phyloP scores from a whole-genome alignment of 2,888 invertebrate genomes.

The Tubiluchus corallicola region DNA sequence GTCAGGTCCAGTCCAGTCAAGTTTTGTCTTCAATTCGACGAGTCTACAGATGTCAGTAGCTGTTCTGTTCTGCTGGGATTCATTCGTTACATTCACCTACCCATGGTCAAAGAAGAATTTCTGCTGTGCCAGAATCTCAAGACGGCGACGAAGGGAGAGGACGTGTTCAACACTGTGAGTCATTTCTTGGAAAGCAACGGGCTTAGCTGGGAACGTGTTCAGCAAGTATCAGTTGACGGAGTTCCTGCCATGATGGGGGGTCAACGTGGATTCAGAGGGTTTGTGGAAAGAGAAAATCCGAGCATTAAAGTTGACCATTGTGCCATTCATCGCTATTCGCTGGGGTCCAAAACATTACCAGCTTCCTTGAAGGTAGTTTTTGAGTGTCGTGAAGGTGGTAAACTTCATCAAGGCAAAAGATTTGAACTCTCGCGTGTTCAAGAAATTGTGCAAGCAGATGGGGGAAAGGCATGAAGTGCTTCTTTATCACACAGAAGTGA shows the following conservation, averaged over 20 bases:
- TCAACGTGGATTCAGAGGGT: background rate
- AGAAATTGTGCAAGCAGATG: conserved; percentile 12
- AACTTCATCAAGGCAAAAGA: conserved; percentile 12
- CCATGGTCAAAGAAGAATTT: background rate
- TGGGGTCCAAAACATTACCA: conserved; percentile 1
- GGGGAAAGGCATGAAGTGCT: conserved; percentile 12
- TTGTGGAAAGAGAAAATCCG: background rate
- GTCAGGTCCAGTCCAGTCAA: background rate
- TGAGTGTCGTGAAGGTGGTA: conserved; percentile 10
- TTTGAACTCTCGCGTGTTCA: conserved; percentile 14
- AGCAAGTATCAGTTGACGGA: background rate
- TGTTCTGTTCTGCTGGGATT: background rate
- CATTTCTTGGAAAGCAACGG: background rate
- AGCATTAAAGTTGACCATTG: background rate
- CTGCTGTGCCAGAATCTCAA: background rate
- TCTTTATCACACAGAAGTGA: conserved; percentile 14
- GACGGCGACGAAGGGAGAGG: background rate
- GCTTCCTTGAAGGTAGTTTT: background rate
- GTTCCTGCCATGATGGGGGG: background rate
- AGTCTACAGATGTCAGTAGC: conserved; percentile 3
- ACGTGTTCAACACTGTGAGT: background rate
- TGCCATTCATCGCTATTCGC: background rate
- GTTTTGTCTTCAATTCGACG: background rate
- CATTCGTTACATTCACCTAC: background rate
- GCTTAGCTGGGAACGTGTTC: background rate